These are phyloP conservation scores for Astyanax mexicanus DNA, from an alignment of 2,797 vertebrate species.

Conservation along the genomic window DNA sequence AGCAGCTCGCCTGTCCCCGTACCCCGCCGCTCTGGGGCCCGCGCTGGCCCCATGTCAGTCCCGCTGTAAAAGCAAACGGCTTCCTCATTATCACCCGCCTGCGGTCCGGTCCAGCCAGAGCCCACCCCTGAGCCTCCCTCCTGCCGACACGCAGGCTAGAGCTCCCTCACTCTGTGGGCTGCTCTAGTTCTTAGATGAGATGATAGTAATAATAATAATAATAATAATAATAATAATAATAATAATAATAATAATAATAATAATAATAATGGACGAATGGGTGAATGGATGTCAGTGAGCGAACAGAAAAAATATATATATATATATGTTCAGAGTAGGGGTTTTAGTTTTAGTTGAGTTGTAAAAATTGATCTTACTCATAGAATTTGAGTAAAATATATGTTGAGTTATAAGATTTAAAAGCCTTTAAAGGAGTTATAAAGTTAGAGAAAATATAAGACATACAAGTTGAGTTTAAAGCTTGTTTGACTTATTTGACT, in stretches of 20 bases:
- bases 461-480: too few relatives aligned
- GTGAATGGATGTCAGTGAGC: background rate
- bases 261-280: too few relatives aligned
- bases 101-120: constrained; percentile 17
- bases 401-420: too few relatives aligned
- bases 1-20: constrained; percentile 36
- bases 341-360: too few relatives aligned
- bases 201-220: background rate
- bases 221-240: background rate
- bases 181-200: background rate
- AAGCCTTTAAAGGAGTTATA: too few relatives aligned
- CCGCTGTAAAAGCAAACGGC: constrained; percentile 77
- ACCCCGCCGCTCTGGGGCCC: constrained; percentile 48
- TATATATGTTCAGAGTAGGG: too few relatives aligned
- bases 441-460: too few relatives aligned
- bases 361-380: too few relatives aligned
- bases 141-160: background rate
- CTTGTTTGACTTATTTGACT: too few relatives aligned
- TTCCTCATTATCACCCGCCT: constrained; percentile 78
- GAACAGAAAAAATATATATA: too few relatives aligned
- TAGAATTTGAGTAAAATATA: too few relatives aligned
- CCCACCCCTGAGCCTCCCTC: constrained; percentile 49
- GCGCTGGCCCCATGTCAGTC: constrained; percentile 69
- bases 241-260: background rate
- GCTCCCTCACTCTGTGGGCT: background rate